phyloP scores from a whole-genome alignment of 2,888 invertebrate species.

The Drosophila phalerata region DNA sequence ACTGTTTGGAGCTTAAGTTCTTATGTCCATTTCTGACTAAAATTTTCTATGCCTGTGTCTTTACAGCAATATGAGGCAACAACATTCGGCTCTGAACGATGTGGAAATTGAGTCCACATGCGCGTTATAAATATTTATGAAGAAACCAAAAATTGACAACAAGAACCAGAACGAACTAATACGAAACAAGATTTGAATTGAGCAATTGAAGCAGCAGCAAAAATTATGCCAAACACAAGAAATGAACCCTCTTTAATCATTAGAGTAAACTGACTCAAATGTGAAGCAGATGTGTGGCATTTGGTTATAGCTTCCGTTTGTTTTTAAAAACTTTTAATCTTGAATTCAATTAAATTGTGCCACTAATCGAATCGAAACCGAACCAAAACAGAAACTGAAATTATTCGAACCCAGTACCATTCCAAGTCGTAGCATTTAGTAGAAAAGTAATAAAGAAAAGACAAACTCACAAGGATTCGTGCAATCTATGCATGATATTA shows the following conservation, averaged over 20 bases:
- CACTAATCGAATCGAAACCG: constrained; percentile 37
- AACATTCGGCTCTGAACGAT: constrained; percentile 52
- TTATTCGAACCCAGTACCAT: constrained; percentile 62
- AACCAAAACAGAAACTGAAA: constrained; percentile 32
- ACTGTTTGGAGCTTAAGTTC: constrained; percentile 19
- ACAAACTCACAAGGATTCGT: constrained; percentile 37
- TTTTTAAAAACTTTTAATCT: constrained; percentile 34
- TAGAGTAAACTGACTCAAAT: constrained; percentile 55
- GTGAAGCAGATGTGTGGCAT: constrained; percentile 67
- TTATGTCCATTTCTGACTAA: constrained; percentile 37
- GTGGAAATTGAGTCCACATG: constrained; percentile 70
- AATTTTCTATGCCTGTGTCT: constrained; percentile 26
- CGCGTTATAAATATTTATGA: constrained; percentile 63
- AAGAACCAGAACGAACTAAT: constrained; percentile 20
- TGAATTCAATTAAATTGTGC: constrained; percentile 34
- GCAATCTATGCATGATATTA: constrained; percentile 46
- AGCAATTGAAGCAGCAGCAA: constrained; percentile 34
- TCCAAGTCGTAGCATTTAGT: constrained; percentile 67
- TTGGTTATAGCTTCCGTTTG: constrained; percentile 51
- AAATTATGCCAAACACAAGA: constrained; percentile 51
- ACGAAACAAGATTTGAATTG: constrained; percentile 44
- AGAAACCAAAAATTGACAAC: constrained; percentile 39
- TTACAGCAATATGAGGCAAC: constrained; percentile 52
- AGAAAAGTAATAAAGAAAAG: constrained; percentile 18
- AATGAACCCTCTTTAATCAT: constrained; percentile 27